phyloP scores from a whole-genome alignment of 1,140 invertebrate genomes.

The Papilio xuthus region DNA sequence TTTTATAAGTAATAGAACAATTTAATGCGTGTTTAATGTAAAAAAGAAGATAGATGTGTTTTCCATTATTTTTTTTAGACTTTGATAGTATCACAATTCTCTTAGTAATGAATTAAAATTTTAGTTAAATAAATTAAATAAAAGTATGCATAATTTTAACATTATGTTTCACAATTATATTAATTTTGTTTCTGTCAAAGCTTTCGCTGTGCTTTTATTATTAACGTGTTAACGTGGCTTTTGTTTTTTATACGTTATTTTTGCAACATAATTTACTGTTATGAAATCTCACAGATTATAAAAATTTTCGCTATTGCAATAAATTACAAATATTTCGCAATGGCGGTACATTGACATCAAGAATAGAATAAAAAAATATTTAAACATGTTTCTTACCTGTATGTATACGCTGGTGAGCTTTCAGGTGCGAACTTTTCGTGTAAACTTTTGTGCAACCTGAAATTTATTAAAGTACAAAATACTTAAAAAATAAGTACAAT shows the following conservation, averaged over 20 bases:
- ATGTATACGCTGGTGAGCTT: constrained; percentile 98
- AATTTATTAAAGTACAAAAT: constrained; percentile 62
- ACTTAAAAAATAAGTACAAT: neutral
- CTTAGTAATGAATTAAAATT: too few species aligned
- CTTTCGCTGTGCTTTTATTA: constrained; percentile 12
- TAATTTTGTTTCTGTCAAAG: neutral
- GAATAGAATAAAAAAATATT: neutral
- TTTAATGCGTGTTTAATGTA: too few species aligned
- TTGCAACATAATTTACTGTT: neutral
- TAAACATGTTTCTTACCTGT: constrained; percentile 88
- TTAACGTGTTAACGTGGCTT: neutral
- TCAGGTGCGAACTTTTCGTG: constrained; percentile 99
- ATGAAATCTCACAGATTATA: neutral
- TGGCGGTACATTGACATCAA: constrained; percentile 25
- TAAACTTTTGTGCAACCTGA: constrained; percentile 98
- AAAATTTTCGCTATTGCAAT: constrained; percentile 36
- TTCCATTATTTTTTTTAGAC: too few species aligned
- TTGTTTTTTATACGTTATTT: neutral
- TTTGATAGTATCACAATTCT: too few species aligned
- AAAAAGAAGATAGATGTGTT: too few species aligned
- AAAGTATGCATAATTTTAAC: too few species aligned
- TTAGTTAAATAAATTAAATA: too few species aligned
- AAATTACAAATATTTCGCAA: constrained; percentile 43
- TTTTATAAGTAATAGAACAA: too few species aligned
- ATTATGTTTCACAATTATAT: neutral